phyloP scores from a whole-genome alignment of 2,113 vertebrate genomes.

The Malaclemys terrapin region DNA sequence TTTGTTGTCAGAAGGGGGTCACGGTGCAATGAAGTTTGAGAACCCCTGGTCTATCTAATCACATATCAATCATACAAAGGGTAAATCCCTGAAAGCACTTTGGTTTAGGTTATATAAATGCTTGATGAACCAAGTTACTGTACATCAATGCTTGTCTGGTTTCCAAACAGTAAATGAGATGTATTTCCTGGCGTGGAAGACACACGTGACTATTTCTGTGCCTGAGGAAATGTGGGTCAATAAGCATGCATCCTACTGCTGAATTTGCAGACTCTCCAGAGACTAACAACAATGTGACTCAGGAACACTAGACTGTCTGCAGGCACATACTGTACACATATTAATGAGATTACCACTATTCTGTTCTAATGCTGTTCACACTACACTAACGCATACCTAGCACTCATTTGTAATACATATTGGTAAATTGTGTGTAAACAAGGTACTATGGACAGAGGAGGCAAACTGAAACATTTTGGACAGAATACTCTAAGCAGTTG shows the following conservation, averaged over 20 bases:
- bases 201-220: constrained; percentile 34
- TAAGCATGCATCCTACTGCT: background rate
- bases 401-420: accelerated
- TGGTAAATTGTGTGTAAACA: background rate
- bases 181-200: background rate
- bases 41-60: background rate
- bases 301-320: constrained; percentile 17
- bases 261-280: constrained; percentile 9
- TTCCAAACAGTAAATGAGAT: constrained; percentile 18
- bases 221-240: constrained; percentile 64
- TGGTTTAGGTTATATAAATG: background rate
- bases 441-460: background rate
- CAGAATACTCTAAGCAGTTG: background rate
- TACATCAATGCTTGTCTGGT: constrained; percentile 38
- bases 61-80: constrained; percentile 22
- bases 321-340: background rate
- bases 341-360: background rate
- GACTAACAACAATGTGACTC: background rate
- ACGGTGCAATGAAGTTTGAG: too few species aligned
- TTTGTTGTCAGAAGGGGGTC: too few species aligned
- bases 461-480: background rate
- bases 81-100: constrained; percentile 45
- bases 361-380: accelerated
- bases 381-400: background rate
- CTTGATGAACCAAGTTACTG: constrained; percentile 22